Percentiles rank a stretch among this genome's conserved stretches.
Evolutionary conservation across 2,113 vertebrate species (phyloP).

Genomic region (Istiophorus platypterus): DNA sequence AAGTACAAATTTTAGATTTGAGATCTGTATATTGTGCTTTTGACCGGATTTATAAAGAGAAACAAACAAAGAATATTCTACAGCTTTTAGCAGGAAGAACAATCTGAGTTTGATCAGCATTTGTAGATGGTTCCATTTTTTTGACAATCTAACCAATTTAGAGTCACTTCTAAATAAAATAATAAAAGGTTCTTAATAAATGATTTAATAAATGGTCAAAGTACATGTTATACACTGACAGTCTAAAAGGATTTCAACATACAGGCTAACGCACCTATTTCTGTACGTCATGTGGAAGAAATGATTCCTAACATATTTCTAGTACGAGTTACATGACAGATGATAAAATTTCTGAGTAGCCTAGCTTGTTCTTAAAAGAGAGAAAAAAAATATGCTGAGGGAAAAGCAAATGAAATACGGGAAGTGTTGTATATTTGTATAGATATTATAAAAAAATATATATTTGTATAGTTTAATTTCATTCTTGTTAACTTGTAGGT

Average conservation of each 20-base stretch:
- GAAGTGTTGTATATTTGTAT: not conserved
- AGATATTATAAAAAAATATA: not conserved
- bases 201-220: conserved; percentile 2
- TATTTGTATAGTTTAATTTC: not conserved
- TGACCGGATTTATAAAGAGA: not conserved
- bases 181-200: conserved; percentile 29
- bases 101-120: not conserved
- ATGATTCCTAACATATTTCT: not conserved
- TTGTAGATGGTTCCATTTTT: not conserved
- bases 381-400: not conserved
- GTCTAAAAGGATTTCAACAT: conserved; percentile 54
- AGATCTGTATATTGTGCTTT: not conserved
- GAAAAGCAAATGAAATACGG: not conserved
- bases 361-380: not conserved
- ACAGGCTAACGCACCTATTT: not conserved
- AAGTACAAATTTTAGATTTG: not conserved
- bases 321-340: not conserved
- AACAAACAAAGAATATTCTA: not conserved
- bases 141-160: not conserved
- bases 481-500: not conserved
- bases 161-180: conserved; percentile 7
- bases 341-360: not conserved
- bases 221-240: conserved; percentile 31
- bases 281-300: not conserved
- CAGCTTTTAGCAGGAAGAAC: not conserved